Percentiles rank a stretch among this genome's conserved stretches.
Conservation (phyloP, 2,797 vertebrate genomes). For the Antennarius maculatus region DNA sequence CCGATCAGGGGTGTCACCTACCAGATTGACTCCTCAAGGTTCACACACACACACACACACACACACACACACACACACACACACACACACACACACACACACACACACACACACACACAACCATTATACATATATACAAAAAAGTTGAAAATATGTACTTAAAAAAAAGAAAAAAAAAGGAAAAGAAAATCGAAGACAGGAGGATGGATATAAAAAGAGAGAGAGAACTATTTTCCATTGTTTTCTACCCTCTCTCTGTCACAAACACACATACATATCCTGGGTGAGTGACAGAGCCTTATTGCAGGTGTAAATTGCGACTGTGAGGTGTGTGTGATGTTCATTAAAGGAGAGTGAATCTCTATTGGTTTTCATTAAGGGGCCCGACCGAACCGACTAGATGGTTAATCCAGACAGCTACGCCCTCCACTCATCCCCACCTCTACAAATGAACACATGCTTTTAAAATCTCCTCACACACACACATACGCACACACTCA, state of each 20-base stretch:
- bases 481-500: slow-evolving; percentile 39
- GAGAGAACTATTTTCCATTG: not conserved
- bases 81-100: slow-evolving; percentile 2
- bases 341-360: slow-evolving; percentile 99
- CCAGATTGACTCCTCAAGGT: slow-evolving; percentile 87
- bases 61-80: not conserved
- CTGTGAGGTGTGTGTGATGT: slow-evolving; percentile 94
- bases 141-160: no score
- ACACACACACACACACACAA: not conserved
- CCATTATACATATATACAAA: no score
- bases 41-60: slow-evolving; percentile 12
- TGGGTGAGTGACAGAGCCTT: slow-evolving; percentile 87
- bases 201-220: not conserved
- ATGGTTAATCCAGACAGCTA: slow-evolving; percentile 95
- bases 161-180: not conserved
- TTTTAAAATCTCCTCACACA: slow-evolving; percentile 70
- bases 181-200: not conserved
- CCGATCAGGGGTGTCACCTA: slow-evolving; percentile 93
- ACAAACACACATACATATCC: slow-evolving; percentile 19
- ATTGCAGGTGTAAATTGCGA: slow-evolving; percentile 99
- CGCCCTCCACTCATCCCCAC: slow-evolving; percentile 49
- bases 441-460: slow-evolving; percentile 71
- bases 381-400: slow-evolving; percentile 79
- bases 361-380: slow-evolving; percentile 99
- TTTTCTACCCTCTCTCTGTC: slow-evolving; percentile 2